A percentile compares a stretch with the other conserved stretches of the same genome.
Conservation (phyloP, 1,140 invertebrate genomes). For the Sipha flava region DNA sequence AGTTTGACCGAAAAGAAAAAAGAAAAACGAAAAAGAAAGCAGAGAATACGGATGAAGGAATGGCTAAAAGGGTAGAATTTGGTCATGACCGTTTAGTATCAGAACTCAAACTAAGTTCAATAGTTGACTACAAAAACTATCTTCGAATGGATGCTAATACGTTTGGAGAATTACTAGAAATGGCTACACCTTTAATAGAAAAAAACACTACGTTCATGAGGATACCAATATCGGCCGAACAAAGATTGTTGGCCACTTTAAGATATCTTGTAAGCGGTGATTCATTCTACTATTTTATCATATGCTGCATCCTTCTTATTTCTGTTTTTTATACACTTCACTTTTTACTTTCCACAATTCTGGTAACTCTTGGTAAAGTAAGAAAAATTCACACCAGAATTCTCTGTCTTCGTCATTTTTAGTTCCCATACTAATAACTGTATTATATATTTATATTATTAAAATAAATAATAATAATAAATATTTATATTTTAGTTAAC, state of each 20-base stretch:
- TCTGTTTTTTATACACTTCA: constrained; percentile 34
- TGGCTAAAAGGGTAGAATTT: neutral
- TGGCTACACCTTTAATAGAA: constrained; percentile 27
- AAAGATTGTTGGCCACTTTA: too few species aligned
- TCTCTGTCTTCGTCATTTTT: neutral
- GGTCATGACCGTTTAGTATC: neutral
- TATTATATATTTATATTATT: neutral
- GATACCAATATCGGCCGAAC: neutral
- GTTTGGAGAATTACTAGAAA: neutral
- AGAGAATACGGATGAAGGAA: neutral
- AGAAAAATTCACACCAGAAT: neutral
- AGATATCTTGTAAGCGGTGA: neutral
- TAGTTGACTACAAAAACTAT: neutral
- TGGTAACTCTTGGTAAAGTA: constrained; percentile 24
- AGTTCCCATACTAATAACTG: neutral
- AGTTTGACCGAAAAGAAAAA: too few species aligned
- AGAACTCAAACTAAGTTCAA: too few species aligned
- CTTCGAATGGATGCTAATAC: neutral
- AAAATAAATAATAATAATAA: neutral
- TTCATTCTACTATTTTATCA: constrained; percentile 18
- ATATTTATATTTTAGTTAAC: neutral
- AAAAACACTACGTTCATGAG: neutral
- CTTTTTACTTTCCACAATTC: constrained; percentile 35
- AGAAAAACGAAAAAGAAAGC: too few species aligned
- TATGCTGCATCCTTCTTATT: constrained; percentile 23